phyloP scores from a whole-genome alignment of 2,888 invertebrate species.

The Pammene aurita region DNA sequence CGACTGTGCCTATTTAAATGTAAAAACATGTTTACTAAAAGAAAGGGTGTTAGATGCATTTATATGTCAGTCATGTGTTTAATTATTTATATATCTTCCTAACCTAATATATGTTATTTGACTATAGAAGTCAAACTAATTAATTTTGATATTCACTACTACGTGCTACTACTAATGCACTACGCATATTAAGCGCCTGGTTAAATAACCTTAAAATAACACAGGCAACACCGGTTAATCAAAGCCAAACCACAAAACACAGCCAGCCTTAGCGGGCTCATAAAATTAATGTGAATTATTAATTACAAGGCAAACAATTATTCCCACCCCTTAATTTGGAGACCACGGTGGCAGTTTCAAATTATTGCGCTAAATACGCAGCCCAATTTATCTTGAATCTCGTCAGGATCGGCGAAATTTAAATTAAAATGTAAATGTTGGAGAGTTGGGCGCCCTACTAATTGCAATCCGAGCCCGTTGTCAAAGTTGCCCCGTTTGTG shows the following conservation, averaged over 20 bases:
- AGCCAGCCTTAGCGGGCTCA: conserved; percentile 48
- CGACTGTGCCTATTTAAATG: too few relatives aligned
- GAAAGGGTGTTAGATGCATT: too few relatives aligned
- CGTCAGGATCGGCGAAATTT: conserved; percentile 78
- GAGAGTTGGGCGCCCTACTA: conserved; percentile 70
- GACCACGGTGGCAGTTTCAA: conserved; percentile 70
- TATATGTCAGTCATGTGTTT: too few relatives aligned
- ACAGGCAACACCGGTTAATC: conserved; percentile 43
- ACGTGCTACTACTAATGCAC: too few relatives aligned
- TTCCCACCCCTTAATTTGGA: conserved; percentile 67
- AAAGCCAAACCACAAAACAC: conserved; percentile 45
- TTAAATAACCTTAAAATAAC: conserved; percentile 9
- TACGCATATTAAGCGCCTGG: not conserved
- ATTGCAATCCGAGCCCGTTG: conserved; percentile 74
- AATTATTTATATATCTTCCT: too few relatives aligned
- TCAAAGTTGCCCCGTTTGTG: conserved; percentile 63
- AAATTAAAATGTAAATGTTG: conserved; percentile 83
- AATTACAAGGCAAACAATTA: conserved; percentile 78
- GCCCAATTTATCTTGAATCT: conserved; percentile 80
- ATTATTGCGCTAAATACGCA: conserved; percentile 78
- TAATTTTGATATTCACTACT: too few relatives aligned
- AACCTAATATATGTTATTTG: too few relatives aligned
- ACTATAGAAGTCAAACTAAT: too few relatives aligned
- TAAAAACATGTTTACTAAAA: too few relatives aligned
- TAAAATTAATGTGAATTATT: conserved; percentile 73